phyloP scores from a whole-genome alignment of 2,888 invertebrate genomes.

The Noctua janthina region DNA sequence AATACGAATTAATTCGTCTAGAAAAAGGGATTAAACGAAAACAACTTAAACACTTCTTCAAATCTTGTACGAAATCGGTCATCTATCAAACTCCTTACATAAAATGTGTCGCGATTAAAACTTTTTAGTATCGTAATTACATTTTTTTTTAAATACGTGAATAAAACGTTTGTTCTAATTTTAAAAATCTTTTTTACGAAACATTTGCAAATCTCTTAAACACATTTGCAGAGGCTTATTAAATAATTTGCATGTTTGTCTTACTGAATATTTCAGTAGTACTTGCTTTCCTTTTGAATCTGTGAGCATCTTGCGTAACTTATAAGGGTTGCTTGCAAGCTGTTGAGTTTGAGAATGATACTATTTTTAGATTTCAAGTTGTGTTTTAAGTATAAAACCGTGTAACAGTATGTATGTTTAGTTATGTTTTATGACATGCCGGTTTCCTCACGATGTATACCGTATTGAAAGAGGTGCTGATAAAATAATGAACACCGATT shows the following conservation, averaged over 20 bases:
- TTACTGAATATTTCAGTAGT: conserved; percentile 17
- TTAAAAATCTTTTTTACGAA: background rate
- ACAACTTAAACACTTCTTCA: too few relatives aligned
- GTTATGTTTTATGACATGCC: background rate
- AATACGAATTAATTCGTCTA: background rate
- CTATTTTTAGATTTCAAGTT: background rate
- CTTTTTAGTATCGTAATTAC: background rate
- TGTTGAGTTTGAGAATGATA: background rate
- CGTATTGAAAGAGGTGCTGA: background rate
- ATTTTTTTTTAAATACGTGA: background rate
- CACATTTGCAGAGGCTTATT: conserved; percentile 6
- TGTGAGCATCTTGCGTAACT: conserved; percentile 6
- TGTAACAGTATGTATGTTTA: background rate
- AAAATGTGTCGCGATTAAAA: background rate
- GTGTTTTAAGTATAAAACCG: background rate
- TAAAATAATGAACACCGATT: background rate
- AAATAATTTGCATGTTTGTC: conserved; percentile 40
- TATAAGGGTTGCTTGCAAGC: background rate
- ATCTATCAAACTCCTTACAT: too few relatives aligned
- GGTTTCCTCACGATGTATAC: background rate
- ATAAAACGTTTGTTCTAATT: background rate
- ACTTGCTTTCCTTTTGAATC: conserved; percentile 13
- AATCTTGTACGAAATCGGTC: too few relatives aligned
- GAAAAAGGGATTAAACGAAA: background rate
- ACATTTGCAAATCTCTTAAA: background rate